Percentiles rank a stretch among this genome's conserved stretches.
phyloP scores from a whole-genome alignment of 2,797 vertebrate species.

The Arrhamphus sclerolepis region DNA sequence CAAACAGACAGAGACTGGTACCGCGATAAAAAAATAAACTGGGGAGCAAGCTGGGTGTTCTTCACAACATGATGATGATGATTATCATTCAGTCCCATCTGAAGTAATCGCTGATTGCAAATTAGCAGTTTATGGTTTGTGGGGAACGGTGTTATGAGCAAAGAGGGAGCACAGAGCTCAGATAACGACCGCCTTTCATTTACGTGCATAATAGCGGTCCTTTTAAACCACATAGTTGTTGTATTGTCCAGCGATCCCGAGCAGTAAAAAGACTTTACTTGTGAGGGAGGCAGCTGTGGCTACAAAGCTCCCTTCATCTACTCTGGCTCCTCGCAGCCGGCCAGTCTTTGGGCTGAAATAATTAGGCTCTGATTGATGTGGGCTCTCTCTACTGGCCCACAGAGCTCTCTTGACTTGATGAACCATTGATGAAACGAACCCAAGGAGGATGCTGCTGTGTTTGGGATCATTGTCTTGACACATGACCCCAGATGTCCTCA shows the following conservation, averaged over 20 bases:
- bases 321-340: slow-evolving; percentile 41
- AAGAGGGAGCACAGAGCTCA: slow-evolving; percentile 10
- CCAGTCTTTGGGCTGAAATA: slow-evolving; percentile 55
- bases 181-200: slow-evolving; percentile 38
- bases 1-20: slow-evolving; percentile 53
- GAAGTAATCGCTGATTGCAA: slow-evolving; percentile 19
- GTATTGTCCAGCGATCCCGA: slow-evolving; percentile 52
- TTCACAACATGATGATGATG: slow-evolving; percentile 22
- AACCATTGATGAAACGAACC: slow-evolving; percentile 67
- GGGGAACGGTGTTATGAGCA: slow-evolving; percentile 11
- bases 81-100: slow-evolving; percentile 11
- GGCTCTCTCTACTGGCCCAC: slow-evolving; percentile 57
- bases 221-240: slow-evolving; percentile 65
- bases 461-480: no score
- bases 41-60: slow-evolving; percentile 9
- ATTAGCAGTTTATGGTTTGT: slow-evolving; percentile 22
- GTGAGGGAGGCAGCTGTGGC: slow-evolving; percentile 74
- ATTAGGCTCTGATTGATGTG: slow-evolving; percentile 75
- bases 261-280: slow-evolving; percentile 67
- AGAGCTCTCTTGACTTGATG: slow-evolving; percentile 65
- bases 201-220: slow-evolving; percentile 36
- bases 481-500: no score
- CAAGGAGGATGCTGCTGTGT: slow-evolving; percentile 52
- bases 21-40: slow-evolving; percentile 66
- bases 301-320: slow-evolving; percentile 72